Percentiles rank a stretch among this genome's conserved stretches.
Conservation (phyloP, 2,797 vertebrate genomes). For the Novumbra hubbsi region DNA sequence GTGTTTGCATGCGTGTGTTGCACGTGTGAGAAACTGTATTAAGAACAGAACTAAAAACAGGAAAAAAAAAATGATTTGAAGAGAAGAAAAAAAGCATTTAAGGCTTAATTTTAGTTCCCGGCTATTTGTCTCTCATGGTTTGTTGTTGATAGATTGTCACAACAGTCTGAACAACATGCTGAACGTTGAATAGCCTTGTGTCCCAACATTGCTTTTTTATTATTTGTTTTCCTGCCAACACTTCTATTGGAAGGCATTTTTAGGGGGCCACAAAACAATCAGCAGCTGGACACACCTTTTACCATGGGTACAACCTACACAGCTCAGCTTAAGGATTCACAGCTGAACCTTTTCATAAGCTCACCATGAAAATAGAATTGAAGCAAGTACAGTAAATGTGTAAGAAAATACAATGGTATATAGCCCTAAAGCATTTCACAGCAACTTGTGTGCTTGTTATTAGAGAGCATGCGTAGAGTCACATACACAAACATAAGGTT, state of each 20-base stretch:
- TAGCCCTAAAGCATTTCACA: no score
- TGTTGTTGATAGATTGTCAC: not conserved
- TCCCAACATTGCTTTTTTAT: not conserved
- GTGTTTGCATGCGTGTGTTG: not conserved
- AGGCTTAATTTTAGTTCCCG: not conserved
- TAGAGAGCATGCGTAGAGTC: not conserved
- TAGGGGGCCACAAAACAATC: not conserved
- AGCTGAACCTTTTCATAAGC: not conserved
- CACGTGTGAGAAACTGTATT: not conserved
- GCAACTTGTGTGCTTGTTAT: no score
- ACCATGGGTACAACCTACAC: not conserved
- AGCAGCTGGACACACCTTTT: not conserved
- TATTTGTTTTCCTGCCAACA: not conserved
- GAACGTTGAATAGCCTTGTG: not conserved
- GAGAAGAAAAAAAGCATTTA: not conserved
- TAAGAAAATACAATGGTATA: no score
- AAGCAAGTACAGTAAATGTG: not conserved
- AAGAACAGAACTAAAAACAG: not conserved
- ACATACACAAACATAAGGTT: not conserved
- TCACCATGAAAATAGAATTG: not conserved
- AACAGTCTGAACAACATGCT: not conserved
- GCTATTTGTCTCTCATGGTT: not conserved
- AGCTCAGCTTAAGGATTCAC: not conserved
- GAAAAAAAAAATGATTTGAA: not conserved
- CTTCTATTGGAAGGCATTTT: constrained; percentile 1